phyloP scores from a whole-genome alignment of 2,888 invertebrate genomes.

The Syritta pipiens region DNA sequence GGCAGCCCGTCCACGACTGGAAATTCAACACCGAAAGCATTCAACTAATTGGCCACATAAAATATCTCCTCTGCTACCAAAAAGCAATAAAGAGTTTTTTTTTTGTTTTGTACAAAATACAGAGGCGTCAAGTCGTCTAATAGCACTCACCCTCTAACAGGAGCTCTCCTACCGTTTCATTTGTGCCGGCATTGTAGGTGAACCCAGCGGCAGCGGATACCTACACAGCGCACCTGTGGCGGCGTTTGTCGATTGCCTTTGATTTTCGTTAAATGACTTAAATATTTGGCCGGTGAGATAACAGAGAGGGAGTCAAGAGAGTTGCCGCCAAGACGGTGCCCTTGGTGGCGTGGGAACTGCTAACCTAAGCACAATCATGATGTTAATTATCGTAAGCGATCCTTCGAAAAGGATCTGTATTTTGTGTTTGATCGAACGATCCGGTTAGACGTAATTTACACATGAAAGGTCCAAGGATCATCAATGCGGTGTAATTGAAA shows the following conservation, averaged over 20 bases:
- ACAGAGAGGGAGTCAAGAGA: slow-evolving; percentile 36
- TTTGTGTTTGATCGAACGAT: slow-evolving; percentile 57
- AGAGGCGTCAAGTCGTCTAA: slow-evolving; percentile 76
- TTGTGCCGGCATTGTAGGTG: slow-evolving; percentile 35
- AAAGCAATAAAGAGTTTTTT: slow-evolving; percentile 56
- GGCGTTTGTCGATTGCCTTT: slow-evolving; percentile 46
- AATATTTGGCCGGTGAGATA: slow-evolving; percentile 59
- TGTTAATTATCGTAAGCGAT: slow-evolving; percentile 62
- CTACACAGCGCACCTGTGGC: slow-evolving; percentile 65
- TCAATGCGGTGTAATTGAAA: slow-evolving; percentile 10
- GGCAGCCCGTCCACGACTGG: neutral
- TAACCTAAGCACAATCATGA: slow-evolving; percentile 45
- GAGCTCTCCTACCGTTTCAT: slow-evolving; percentile 50
- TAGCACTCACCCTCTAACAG: slow-evolving; percentile 62
- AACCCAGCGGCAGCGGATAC: slow-evolving; percentile 24
- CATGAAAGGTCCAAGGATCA: slow-evolving; percentile 45
- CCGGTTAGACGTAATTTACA: slow-evolving; percentile 62
- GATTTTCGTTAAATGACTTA: slow-evolving; percentile 62
- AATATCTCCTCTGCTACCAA: slow-evolving; percentile 41
- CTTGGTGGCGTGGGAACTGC: slow-evolving; percentile 59
- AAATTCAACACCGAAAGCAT: slow-evolving; percentile 42
- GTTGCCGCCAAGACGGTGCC: slow-evolving; percentile 5
- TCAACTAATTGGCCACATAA: slow-evolving; percentile 61
- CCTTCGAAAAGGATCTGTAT: slow-evolving; percentile 30
- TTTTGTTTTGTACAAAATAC: slow-evolving; percentile 58